These are phyloP conservation scores for Noturus placidus DNA, from an alignment of 2,113 vertebrate species.

Conservation along the genomic window DNA sequence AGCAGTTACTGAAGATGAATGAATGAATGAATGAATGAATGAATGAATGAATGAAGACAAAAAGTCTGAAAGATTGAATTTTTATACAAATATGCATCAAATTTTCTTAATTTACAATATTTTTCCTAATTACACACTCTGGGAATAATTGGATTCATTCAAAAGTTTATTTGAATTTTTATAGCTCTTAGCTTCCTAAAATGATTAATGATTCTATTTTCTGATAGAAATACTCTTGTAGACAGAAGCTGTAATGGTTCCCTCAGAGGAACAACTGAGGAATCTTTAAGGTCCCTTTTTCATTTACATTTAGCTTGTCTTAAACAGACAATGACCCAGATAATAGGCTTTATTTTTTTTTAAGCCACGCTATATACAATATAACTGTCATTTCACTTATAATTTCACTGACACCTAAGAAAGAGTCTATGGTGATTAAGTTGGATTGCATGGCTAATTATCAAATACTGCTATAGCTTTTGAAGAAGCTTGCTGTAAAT, in stretches of 20 bases:
- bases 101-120: neutral
- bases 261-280: neutral
- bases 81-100: neutral
- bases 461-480: neutral
- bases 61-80: neutral
- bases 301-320: neutral
- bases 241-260: neutral
- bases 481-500: neutral
- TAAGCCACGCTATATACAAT: constrained; percentile 3
- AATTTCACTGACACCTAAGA: neutral
- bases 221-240: neutral
- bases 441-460: neutral
- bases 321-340: neutral
- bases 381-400: neutral
- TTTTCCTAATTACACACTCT: neutral
- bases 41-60: neutral
- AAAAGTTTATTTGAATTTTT: neutral
- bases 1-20: neutral
- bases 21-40: neutral
- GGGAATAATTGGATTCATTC: neutral
- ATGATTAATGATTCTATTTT: too few relatives aligned
- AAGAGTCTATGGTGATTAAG: constrained; percentile 1
- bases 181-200: neutral
- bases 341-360: neutral
- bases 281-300: neutral